Percentiles rank a stretch among this genome's conserved stretches.
Evolutionary conservation across 2,888 invertebrate species (phyloP).

Genomic region (Bimastos eiseni): DNA sequence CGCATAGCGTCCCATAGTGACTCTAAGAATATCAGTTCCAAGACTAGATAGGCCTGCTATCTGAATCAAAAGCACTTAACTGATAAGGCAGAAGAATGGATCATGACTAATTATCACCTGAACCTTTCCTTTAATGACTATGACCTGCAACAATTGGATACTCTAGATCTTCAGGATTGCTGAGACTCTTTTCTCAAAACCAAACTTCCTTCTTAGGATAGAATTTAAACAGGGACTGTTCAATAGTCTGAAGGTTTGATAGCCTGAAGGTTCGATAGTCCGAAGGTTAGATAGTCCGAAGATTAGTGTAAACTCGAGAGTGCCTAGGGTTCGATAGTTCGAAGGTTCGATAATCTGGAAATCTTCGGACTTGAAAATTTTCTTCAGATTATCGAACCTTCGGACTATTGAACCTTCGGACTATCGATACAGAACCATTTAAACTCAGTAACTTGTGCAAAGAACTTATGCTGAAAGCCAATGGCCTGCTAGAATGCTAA

Average conservation of each 20-base stretch:
- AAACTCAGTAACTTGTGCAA: not conserved
- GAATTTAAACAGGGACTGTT: too few relatives aligned
- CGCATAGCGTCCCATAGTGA: not conserved
- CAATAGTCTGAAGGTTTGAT: too few relatives aligned
- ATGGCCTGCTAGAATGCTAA: not conserved
- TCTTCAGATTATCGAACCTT: too few relatives aligned
- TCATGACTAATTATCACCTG: not conserved
- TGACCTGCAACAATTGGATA: not conserved
- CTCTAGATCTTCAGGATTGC: not conserved
- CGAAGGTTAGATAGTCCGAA: too few relatives aligned
- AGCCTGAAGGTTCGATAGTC: too few relatives aligned
- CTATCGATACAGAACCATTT: too few relatives aligned
- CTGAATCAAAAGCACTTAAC: not conserved
- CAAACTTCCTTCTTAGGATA: not conserved
- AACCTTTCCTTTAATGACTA: not conserved
- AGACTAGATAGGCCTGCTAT: too few relatives aligned
- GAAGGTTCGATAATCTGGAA: too few relatives aligned
- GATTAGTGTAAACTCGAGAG: too few relatives aligned
- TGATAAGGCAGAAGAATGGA: not conserved
- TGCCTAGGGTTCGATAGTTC: too few relatives aligned
- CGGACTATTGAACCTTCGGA: too few relatives aligned
- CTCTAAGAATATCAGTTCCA: not conserved
- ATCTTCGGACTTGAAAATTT: too few relatives aligned
- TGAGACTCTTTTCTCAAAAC: not conserved
- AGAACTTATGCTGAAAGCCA: not conserved